Evolutionary conservation across 2,888 invertebrate species (phyloP), one percentile per base, ranked within the genome.

Genomic region (Plagodis dolabraria): DNA sequence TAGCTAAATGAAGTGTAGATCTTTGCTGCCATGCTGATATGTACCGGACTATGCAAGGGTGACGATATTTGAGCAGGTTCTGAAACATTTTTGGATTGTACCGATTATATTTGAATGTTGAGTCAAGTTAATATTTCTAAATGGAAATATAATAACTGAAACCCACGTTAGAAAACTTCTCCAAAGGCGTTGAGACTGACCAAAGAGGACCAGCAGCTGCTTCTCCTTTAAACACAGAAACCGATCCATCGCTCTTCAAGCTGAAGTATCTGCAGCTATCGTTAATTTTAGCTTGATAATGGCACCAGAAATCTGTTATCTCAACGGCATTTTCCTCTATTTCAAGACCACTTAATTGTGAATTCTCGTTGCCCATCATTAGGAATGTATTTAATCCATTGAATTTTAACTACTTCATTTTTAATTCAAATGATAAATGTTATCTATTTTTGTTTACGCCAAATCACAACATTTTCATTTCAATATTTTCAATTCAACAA

Each of bases 41-140:
- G 79, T 97, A 98, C 76, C 95, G 96, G 9, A 98, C 86, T 70
- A 98, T 97, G 73, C 95, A 96, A 0, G 98, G 98, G 88, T 98
- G 98, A 0, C 98, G 95, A 84, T 97, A 95, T 57, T 97, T 94
- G 93, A 96, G 96, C 61, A 98, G 93, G 89, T 97, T 97, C 98
- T 98, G 85, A 56, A 94, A 93, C 59, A 48, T 65, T 93, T n/a
- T 33, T 8, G 42, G 22, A 40, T 43, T 42, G 45, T 2, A 22
- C 4, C 4, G 22, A 22, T 22, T 22, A 22, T 22, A 1, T 22
- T 22, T 22, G 22, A 22, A 22, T 22, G 22, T 22, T 22, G 1
- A 22, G 22, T n/a, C 47, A 33, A 42, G 1, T 42, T 7, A 33
- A 10, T 22, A 22, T 49, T 2, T 43, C 36, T 36, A 22, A 60